Evolutionary conservation across 1,140 invertebrate genomes (phyloP).

Genomic region (Lamellibrachia luymesi): DNA sequence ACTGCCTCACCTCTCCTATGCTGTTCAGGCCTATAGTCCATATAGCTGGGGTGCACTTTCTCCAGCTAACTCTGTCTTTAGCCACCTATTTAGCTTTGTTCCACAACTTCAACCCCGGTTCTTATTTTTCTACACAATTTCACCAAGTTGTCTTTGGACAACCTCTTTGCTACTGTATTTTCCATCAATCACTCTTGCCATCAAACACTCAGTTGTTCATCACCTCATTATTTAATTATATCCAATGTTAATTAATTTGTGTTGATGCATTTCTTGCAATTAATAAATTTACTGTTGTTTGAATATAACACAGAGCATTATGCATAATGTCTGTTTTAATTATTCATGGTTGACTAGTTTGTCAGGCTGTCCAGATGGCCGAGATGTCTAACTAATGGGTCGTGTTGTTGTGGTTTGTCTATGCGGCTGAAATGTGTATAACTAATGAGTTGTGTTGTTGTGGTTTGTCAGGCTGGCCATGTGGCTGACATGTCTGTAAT

Average conservation of each 20-base stretch:
- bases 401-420: not conserved
- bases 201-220: too few relatives aligned
- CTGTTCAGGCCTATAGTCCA: too few relatives aligned
- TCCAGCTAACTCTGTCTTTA: too few relatives aligned
- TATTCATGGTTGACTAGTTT: not conserved
- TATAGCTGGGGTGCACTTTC: too few relatives aligned
- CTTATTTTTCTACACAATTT: too few relatives aligned
- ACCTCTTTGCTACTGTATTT: too few relatives aligned
- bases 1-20: too few relatives aligned
- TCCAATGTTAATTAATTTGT: conserved; percentile 76
- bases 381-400: not conserved
- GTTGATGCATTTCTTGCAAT: conserved; percentile 65
- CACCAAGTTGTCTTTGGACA: too few relatives aligned
- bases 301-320: conserved; percentile 55
- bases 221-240: conserved; percentile 59
- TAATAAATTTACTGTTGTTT: not conserved
- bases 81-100: too few relatives aligned
- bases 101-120: too few relatives aligned
- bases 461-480: not conserved
- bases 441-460: not conserved
- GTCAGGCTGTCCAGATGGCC: not conserved
- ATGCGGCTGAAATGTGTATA: not conserved
- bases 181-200: too few relatives aligned
- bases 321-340: too few relatives aligned
- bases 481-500: not conserved